Evolutionary conservation across 2,888 invertebrate genomes (phyloP), one percentile per base, ranked within the genome.

Genomic region (Strigamia crassipes): DNA sequence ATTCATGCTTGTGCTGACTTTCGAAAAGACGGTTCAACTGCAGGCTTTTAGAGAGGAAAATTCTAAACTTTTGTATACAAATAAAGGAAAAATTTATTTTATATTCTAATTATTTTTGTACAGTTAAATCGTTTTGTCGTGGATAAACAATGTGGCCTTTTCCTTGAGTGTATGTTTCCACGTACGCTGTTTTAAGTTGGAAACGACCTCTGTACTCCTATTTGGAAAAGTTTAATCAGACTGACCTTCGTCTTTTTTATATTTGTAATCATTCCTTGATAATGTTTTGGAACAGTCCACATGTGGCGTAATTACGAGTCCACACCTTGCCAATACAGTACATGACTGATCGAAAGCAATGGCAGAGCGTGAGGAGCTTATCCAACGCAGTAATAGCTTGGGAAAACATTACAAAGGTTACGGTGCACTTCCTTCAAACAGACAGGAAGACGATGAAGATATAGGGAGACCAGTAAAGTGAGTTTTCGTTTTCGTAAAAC

Each of bases 1-100:
- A 31, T 80, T 9, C 27, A 27, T 12, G 34, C 80, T 12, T 51
- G 23, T 31, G 27, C 80, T 9, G 80, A 80, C 18, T 42, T 42
- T 13, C 80, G 80, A 10, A 80, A 80, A 61, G 80, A 80, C 34
- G 80, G 80, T 15, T 46, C 51, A 27, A 80, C 80, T 27, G 80
- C 80, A 5, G 80, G 80, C 13, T 80, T 18, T 38, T 80, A 42
- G 61, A 41, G n/a, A 73, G 4, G 6, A 18, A 13, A 73, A 27
- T 27, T 27, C 3, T 27, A 27, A 27, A 27, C 3, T 27, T 27
- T 27, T 27, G 27, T 27, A 27, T 2, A 27, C 1, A 27, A 27
- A 27, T n/a, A 27, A 27, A 27, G 3, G 27, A 73, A 31, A 73
- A 15, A 13, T 18, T 18, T 46, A 46, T 46, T 46, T 46, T 46